Conservation (phyloP, 2,113 vertebrate species). For the Gobio gobio region DNA sequence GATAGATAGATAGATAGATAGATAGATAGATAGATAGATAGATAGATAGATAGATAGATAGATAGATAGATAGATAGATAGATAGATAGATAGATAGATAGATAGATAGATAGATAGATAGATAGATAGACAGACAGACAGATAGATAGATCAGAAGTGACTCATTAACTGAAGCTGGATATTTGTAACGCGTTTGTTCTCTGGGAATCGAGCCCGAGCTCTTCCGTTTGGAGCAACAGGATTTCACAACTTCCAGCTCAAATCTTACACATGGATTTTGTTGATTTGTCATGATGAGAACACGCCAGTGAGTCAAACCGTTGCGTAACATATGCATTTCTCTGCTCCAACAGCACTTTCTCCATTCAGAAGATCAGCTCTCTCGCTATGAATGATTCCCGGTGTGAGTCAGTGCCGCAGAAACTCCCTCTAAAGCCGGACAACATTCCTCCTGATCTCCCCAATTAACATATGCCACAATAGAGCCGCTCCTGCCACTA, state of each 20-base stretch:
- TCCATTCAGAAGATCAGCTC: neutral
- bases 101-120: too few relatives aligned
- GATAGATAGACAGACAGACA: too few relatives aligned
- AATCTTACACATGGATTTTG: neutral
- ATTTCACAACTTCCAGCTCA: neutral
- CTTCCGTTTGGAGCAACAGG: neutral
- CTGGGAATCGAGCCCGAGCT: too few relatives aligned
- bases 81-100: too few relatives aligned
- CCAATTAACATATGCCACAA: constrained; percentile 2
- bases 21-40: too few relatives aligned
- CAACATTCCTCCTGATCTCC: neutral
- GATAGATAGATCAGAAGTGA: too few relatives aligned
- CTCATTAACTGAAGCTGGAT: too few relatives aligned
- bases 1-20: too few relatives aligned
- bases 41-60: rapidly evolving
- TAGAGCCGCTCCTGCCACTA: constrained; percentile 21
- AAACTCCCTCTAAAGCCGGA: neutral
- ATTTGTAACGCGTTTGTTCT: too few relatives aligned
- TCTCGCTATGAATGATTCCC: too few relatives aligned
- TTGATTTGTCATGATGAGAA: neutral
- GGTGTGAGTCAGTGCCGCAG: neutral
- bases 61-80: too few relatives aligned
- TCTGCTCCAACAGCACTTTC: neutral
- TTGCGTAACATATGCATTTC: neutral
- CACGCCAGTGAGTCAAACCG: neutral